phyloP scores from a whole-genome alignment of 1,140 invertebrate species.

The Scaptomyza hsui region DNA sequence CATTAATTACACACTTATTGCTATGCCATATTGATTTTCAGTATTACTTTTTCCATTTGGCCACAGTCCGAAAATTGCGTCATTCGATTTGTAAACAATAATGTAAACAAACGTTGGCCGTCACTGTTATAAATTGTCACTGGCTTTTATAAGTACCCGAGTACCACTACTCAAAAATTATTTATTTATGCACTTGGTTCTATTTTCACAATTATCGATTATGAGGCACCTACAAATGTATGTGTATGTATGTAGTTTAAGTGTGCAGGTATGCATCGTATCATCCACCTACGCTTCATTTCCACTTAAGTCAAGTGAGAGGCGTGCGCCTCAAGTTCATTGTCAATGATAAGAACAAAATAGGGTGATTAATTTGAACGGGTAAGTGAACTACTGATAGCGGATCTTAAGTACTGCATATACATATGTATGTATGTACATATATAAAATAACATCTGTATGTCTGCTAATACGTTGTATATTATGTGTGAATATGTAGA shows the following conservation, averaged over 20 bases:
- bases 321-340: constrained; percentile 61
- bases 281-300: neutral
- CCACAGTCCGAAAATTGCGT: constrained; percentile 62
- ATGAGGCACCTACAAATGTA: constrained; percentile 25
- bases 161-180: constrained; percentile 46
- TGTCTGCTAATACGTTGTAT: neutral
- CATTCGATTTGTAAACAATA: constrained; percentile 66
- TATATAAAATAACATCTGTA: neutral
- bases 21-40: constrained; percentile 32
- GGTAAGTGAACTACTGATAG: constrained; percentile 4
- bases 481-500: neutral
- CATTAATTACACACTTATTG: constrained; percentile 26
- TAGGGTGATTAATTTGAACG: constrained; percentile 23
- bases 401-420: neutral
- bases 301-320: constrained; percentile 11
- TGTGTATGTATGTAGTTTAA: neutral
- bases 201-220: constrained; percentile 71
- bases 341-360: constrained; percentile 56
- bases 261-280: constrained; percentile 8
- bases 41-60: constrained; percentile 25
- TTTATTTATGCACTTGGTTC: constrained; percentile 69
- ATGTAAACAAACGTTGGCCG: constrained; percentile 32
- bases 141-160: neutral
- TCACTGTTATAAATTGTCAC: constrained; percentile 2
- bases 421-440: neutral